Evolutionary conservation across 2,797 vertebrate genomes (phyloP).

Genomic region (Aldrovandia affinis): DNA sequence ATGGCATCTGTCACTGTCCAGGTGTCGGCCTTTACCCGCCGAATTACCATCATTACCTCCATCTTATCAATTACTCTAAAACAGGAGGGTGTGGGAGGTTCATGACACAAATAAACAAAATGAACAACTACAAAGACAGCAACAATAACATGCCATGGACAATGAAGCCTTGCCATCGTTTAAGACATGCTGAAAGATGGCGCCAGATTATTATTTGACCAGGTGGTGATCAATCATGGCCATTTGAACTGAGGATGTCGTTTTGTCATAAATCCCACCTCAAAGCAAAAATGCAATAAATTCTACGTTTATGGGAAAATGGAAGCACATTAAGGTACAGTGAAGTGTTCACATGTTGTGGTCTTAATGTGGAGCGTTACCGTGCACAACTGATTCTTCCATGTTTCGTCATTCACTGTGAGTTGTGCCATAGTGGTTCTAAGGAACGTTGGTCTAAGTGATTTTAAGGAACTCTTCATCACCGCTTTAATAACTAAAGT

Average conservation of each 20-base stretch:
- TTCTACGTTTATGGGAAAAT: neutral
- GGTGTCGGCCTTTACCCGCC: neutral
- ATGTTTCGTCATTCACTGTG: neutral
- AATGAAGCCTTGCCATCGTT: neutral
- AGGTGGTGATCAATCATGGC: neutral
- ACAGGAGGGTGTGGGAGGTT: neutral
- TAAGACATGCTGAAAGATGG: neutral
- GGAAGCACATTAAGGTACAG: neutral
- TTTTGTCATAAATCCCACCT: neutral
- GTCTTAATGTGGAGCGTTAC: neutral
- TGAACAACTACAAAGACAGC: neutral
- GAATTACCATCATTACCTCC: neutral
- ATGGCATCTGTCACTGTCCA: neutral
- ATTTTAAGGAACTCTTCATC: neutral
- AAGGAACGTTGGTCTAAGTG: neutral
- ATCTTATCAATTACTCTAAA: neutral
- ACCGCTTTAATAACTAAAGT: neutral
- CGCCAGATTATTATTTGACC: neutral
- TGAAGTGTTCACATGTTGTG: neutral
- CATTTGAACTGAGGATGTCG: neutral
- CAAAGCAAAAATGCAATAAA: neutral
- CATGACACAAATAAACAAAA: neutral
- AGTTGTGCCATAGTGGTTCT: neutral
- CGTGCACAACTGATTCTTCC: neutral
- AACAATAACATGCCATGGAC: neutral